Base-by-base conservation (phyloP, 1,140 invertebrate genomes). In the Drosophila auraria region DNA sequence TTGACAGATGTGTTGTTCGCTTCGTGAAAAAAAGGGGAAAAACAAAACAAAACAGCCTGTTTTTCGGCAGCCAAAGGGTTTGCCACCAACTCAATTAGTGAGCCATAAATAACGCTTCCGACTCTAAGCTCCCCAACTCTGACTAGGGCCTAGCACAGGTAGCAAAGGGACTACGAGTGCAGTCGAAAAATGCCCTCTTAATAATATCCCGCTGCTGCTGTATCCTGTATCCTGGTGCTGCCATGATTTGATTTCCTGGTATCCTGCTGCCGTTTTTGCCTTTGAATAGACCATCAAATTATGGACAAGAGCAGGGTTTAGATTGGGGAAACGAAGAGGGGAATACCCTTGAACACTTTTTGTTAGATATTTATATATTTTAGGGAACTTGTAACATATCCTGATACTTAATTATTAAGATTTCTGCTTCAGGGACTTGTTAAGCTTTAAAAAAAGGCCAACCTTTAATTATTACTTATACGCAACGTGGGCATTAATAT, bases 1-100 rank as follows among this genome's bases (percentile, higher is more conserved):
- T 76, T 76, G 68, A 73, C 59, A 74, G 71, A 75, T 74, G 47
- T 74, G 27, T 33, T 27, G 11, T 30, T 36, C 60, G 8, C 11
- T 6, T 33, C 23, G 5, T 61, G 12, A 75, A 73, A 62, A 63
- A 38, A 30, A 53, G 2, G 25, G 9, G 49, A 54, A 20, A 36
- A 42, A 20, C 3, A 51, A 44, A 11, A 30, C 12, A 15, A 33
- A 44, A 42, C 40, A 53, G 27, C 30, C 25, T 68, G 68, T 23
- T 33, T 47, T 25, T 8, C 15, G 30, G 30, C 17, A 44, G 5
- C 15, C 5, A 38, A 54, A 62, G 30, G 57, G 36, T 25, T 57
- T 40, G 36, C 42, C 20, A 50, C 33, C 49, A 40, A 70, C 64
- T 75, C 78, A 81, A 81, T 81, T 81, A 81, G 71, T 61, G 38